Evolutionary conservation across 1,140 invertebrate species (phyloP).

Genomic region (Grapholita molesta): DNA sequence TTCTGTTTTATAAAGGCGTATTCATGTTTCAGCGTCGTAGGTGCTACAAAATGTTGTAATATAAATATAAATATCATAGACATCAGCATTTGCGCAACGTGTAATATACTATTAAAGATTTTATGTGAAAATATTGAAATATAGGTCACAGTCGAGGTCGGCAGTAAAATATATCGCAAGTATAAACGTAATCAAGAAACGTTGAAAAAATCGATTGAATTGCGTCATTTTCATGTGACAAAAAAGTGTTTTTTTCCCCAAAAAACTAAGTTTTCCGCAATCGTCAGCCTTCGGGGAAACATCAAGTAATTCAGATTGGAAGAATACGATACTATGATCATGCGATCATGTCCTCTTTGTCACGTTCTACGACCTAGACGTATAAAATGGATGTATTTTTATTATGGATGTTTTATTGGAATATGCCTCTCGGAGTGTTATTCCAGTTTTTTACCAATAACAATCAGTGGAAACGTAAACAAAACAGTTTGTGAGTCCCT

Average conservation of each 20-base stretch:
- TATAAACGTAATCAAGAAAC: background rate
- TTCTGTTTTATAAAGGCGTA: background rate
- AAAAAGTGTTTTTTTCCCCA: background rate
- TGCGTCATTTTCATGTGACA: conserved; percentile 12
- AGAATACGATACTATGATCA: background rate
- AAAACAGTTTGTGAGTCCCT: too few relatives aligned
- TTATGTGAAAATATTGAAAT: background rate
- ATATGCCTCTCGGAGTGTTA: too few relatives aligned
- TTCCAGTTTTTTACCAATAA: too few relatives aligned
- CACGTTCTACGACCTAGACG: too few relatives aligned
- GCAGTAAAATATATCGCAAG: background rate
- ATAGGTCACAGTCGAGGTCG: background rate
- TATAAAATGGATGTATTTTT: too few relatives aligned
- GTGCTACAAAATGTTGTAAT: background rate
- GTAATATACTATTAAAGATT: background rate
- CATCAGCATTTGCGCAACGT: background rate
- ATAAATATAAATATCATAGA: background rate
- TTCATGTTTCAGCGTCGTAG: background rate
- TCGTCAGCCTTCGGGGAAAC: conserved; percentile 1
- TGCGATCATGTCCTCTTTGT: too few relatives aligned
- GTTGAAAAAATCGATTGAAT: background rate
- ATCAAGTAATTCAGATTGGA: background rate
- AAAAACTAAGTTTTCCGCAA: background rate
- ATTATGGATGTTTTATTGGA: too few relatives aligned
- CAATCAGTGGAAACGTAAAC: too few relatives aligned